Evolutionary conservation across 2,113 vertebrate species (phyloP), one percentile per base, ranked within the genome.

Genomic region (Xenus cinereus): DNA sequence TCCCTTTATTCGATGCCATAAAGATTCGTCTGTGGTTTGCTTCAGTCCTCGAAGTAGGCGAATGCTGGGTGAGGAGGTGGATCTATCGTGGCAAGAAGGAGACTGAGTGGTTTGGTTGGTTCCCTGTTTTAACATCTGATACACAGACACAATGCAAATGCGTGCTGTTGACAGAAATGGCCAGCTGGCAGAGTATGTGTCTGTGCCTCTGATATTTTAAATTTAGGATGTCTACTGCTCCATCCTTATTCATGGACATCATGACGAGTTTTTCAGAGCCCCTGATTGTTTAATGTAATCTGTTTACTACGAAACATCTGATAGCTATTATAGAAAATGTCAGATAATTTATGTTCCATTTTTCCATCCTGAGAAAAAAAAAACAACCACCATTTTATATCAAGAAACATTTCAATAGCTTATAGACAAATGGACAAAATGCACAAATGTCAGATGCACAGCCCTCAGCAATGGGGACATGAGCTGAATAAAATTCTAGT

Each of bases 251-350:
- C 94, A 68, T 67, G 32, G 91, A 28, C 37, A 16, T 35, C 57
- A 78, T 76, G 77, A 79, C 0, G 12, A 87, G 62, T 54, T 87
- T 94, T 91, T 84, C 79, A 80, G 71, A 84, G 57, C 13, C 59
- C 26, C 28, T 89, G 66, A 87, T 90, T 93, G 84, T 89, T 81
- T 91, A 79, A 87, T 93, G 51, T 81, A 67, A 77, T 67, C 71
- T 91, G 78, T 90, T 96, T 95, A 85, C 84, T 87, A 59, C 0
- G 7, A 87, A 91, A 75, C 91, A 92, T 90, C 91, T 97, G 66
- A 93, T 90, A 72, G 95, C 87, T 82, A 72, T 90, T 92, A 84
- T 33, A 76, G 84, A 87, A 95, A 93, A 94, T 91, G 59, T 71
- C 81, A 80, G 60, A 91, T 94, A 93, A 91, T 93, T 93, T 93